Percentiles rank a stretch among this genome's conserved stretches.
Evolutionary conservation across 1,140 invertebrate species (phyloP).

Genomic region (Limonius californicus): DNA sequence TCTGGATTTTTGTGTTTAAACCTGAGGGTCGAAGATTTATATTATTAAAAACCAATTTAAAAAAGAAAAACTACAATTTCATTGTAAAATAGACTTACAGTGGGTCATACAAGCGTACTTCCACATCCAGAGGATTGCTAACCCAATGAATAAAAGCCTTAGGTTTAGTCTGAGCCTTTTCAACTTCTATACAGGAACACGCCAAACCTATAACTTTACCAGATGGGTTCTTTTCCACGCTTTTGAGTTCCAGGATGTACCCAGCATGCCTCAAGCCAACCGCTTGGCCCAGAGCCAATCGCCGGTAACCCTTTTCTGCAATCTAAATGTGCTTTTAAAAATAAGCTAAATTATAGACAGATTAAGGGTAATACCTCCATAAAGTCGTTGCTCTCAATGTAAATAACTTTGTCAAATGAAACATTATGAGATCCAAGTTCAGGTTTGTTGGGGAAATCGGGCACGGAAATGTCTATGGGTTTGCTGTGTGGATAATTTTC

Average conservation of each 20-base stretch:
- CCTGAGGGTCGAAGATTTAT: conserved; percentile 47
- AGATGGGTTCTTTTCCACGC: conserved; percentile 55
- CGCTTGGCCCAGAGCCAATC: conserved; percentile 78
- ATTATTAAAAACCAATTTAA: too few relatives aligned
- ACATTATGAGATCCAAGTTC: conserved; percentile 71
- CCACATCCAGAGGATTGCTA: conserved; percentile 71
- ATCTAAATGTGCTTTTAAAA: conserved; percentile 41
- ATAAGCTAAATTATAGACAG: too few relatives aligned
- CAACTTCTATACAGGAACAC: conserved; percentile 64
- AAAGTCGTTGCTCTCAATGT: conserved; percentile 88
- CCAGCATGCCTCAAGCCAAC: conserved; percentile 92
- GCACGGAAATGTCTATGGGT: conserved; percentile 63
- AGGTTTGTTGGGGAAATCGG: conserved; percentile 87
- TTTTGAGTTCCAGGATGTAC: conserved; percentile 69
- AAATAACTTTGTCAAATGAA: conserved; percentile 71
- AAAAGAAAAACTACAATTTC: too few relatives aligned
- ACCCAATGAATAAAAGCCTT: conserved; percentile 99
- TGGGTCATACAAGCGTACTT: conserved; percentile 87
- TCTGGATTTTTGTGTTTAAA: conserved; percentile 97
- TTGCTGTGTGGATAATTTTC: conserved; percentile 67
- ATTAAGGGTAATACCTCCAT: conserved; percentile 73
- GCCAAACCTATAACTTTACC: conserved; percentile 63
- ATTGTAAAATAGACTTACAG: conserved; percentile 63
- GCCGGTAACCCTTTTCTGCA: conserved; percentile 83
- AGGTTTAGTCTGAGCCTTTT: conserved; percentile 69